Evolutionary conservation across 2,797 vertebrate species (phyloP), one percentile per base, ranked within the genome.

Genomic region (Cephalopachus bancanus): DNA sequence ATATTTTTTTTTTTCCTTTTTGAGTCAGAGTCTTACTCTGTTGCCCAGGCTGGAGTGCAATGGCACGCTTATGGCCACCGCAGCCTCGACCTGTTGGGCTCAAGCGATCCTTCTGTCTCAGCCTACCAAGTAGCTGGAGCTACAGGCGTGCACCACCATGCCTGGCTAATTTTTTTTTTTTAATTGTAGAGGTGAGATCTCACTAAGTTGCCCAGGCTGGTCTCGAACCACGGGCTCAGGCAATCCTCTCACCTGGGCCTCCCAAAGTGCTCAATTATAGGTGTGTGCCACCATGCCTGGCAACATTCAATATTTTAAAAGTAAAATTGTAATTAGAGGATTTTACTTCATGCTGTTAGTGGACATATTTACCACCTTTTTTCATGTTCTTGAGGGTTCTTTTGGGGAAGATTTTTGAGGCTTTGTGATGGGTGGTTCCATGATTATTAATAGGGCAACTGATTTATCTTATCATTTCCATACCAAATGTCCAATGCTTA

Each of bases 401-500:
- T 78, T 76, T 24, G 30, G 71, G 4, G 30, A 72, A 95, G 33
- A 80, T 81, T 75, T n/a, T 85, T 81, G 80, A 95, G 37, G 20
- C 69, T 60, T 84, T 87, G 83, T 44, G 53, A 91, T 67, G 91
- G 87, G 69, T 92, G 80, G 64, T 17, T 83, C 62, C 4, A 14
- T 55, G 62, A 83, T 44, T 57, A n/a, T 86, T 91, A 64, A 72
- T 51, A 83, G 75, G 78, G 15, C 59, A 91, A 51, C 2, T 83
- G 62, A 89, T 83, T 62, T 89, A 51, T 94, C 49, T 80, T 92
- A 30, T 53, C 75, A 26, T 92, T 85, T 89, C 60, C n/a, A 89
- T 33, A 62, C 24, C 59, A 89, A 95, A 49, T 24, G 57, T 76
- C 72, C 65, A 51, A 0, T 72, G 30, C 55, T 84, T 15, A 49